Percentiles rank a stretch among this genome's conserved stretches.
Evolutionary conservation across 2,888 invertebrate genomes (phyloP).

Genomic region (Oscheius sp.): DNA sequence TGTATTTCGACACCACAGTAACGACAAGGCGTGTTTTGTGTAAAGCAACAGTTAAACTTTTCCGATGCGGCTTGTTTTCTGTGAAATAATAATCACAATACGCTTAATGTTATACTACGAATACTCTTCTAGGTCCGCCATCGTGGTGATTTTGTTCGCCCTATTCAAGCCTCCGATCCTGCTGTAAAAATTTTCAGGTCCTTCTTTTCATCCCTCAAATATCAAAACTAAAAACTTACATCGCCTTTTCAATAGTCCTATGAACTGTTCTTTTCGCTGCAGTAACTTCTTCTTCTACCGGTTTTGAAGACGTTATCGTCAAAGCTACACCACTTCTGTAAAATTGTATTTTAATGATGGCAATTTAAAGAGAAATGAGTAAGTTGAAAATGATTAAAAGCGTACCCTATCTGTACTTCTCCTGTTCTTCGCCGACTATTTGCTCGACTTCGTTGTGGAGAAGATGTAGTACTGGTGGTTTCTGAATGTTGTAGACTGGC

Average conservation of each 20-base stretch:
- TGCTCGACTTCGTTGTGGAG: conserved; percentile 16
- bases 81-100: too few relatives aligned
- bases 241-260: conserved; percentile 2
- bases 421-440: conserved; percentile 20
- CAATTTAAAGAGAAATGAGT: not conserved
- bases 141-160: conserved; percentile 70
- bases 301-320: conserved; percentile 3
- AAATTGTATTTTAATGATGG: not conserved
- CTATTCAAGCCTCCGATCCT: conserved; percentile 73
- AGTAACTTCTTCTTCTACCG: conserved; percentile 10
- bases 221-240: not conserved
- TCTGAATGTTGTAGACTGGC: conserved; percentile 1
- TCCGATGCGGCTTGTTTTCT: too few relatives aligned
- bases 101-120: too few relatives aligned
- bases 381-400: too few relatives aligned
- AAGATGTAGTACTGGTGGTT: not conserved
- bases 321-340: conserved; percentile 8
- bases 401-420: conserved; percentile 22
- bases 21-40: too few relatives aligned
- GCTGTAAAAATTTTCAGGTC: conserved; percentile 73
- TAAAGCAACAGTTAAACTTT: not conserved
- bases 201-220: not conserved
- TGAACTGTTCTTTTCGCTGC: conserved; percentile 22
- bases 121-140: conserved; percentile 70
- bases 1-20: too few relatives aligned